Base-by-base conservation (phyloP, 92 coral and sea anemone genomes). In the Bergia sp. region DNA sequence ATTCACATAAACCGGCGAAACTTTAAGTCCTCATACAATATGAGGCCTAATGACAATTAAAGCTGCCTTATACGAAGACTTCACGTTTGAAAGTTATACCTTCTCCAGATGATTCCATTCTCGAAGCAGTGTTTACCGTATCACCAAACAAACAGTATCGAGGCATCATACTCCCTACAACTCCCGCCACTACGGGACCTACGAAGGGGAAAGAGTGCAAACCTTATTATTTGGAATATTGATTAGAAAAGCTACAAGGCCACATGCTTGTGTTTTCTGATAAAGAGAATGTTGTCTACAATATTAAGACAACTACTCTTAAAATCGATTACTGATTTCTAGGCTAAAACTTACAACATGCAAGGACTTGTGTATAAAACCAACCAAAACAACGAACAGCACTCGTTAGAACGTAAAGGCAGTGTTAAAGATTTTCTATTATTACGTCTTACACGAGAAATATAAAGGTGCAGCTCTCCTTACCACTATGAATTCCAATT, bases 141-240 rank as follows among this genome's bases (percentile, higher is more conserved):
- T 96, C 99, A 47, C 99, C 99, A 77, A 96, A 96, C 89, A 96
- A 85, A 87, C 99, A 96, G 86, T 96, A 96, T 1, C 99, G 94
- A 39, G 99, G 99, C 99, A 96, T 96, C 13, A 96, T 96, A 93
- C 96, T 95, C 18, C 99, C 99, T 8, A 96, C 99, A 71, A 96
- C 99, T 23, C 99, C 99, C 40, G 99, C 99, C 71, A 96, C 98
- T 1, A 92, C 96, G 5, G 98, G 99, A 88, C 99, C 99, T 96
- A 74, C 18, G 47, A 79, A 8, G 38, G n/a, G 40, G 1, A 71
- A 11, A 58, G n/a, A 8, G 5, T 18, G 69, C 43, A 65, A 2
- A 85, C 82, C 15, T 44, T 45, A 7, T 43, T 43, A 78, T 61
- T 8, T 53, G 16, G 58, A 11, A 53, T 61, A 61, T 18, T 5